Evolutionary conservation across 2,888 invertebrate genomes (phyloP), one percentile per base, ranked within the genome.

Genomic region (Drosophila peninsularis): DNA sequence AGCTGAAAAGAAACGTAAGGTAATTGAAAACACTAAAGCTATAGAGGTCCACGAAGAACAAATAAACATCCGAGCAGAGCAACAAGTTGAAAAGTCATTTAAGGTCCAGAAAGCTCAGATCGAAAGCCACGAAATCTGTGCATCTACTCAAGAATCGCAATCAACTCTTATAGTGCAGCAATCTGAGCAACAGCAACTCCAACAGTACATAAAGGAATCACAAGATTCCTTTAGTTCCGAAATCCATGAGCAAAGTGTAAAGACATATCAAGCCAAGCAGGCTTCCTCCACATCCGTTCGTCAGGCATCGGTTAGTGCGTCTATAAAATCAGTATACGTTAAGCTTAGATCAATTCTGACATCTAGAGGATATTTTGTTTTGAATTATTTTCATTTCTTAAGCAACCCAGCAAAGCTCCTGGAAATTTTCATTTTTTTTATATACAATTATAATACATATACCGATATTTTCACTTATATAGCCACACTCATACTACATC

Each of bases 1-100:
- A 93, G 73, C 75, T 13, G 88, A 88, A 77, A 93, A 93, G 85
- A 89, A 91, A 91, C 93, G 74, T 69, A 85, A 91, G 92, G 89
- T 94, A 94, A 90, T 92, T 76, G 53, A 37, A 32, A 55, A 62
- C 55, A 39, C 19, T 9, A 34, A 57, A 34, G 27, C 7, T 4
- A n/a, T 39, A 41, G 36, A 75, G 32, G 13, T 68, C 27, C n/a
- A 44, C 39, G n/a, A 61, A 42, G 41, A 57, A 34, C 37, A 37
- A 3, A 24, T 24, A 24, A 9, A 21, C 42, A n/a, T 53, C 17
- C 36, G 34, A 49, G 1, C 19, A 24, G 17, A 21, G 14, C 37
- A 52, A 37, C 21, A 47, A 54, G 24, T 44, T 41, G 11, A 49
- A 44, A 45, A 27, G 54, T 44, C 39, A 10, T 17, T 49, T 13